Percentiles rank a stretch among this genome's conserved stretches.
Evolutionary conservation across 1,140 invertebrate genomes (phyloP).

Genomic region (Lordiphosa mommai): DNA sequence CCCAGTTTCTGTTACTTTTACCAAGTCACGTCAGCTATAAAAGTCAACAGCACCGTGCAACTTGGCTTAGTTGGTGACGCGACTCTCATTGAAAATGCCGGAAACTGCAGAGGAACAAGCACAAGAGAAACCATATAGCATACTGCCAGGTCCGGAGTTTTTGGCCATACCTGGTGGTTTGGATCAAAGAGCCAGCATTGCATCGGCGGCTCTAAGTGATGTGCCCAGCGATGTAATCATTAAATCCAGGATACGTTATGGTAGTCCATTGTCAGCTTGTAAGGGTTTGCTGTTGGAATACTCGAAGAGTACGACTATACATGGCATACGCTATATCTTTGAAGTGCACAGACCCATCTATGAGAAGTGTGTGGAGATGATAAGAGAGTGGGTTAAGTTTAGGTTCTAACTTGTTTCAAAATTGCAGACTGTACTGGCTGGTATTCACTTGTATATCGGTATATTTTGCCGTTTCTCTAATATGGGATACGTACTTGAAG

Average conservation of each 20-base stretch:
- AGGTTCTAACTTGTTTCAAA: background rate
- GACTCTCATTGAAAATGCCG: conserved; percentile 35
- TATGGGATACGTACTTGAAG: conserved; percentile 82
- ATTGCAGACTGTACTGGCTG: conserved; percentile 67
- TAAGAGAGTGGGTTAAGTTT: too few species aligned
- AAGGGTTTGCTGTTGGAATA: conserved; percentile 78
- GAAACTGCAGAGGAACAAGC: conserved; percentile 25
- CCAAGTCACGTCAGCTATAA: conserved; percentile 17
- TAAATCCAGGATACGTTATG: conserved; percentile 69
- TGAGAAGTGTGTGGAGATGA: conserved; percentile 60
- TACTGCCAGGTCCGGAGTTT: conserved; percentile 53
- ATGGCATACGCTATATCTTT: conserved; percentile 79
- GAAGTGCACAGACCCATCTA: conserved; percentile 75
- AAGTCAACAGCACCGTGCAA: conserved; percentile 12
- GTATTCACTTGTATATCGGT: conserved; percentile 68
- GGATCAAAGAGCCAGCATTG: conserved; percentile 52
- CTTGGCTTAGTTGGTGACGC: conserved; percentile 13
- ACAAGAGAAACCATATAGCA: conserved; percentile 31
- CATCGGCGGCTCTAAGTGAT: conserved; percentile 64
- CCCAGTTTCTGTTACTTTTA: conserved; percentile 16
- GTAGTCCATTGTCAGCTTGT: conserved; percentile 60
- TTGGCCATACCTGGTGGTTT: conserved; percentile 28
- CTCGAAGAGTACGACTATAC: conserved; percentile 76
- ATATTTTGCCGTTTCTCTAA: conserved; percentile 79
- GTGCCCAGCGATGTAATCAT: conserved; percentile 74